Conservation (phyloP, 2,888 invertebrate species). For the Folsomia candida region DNA sequence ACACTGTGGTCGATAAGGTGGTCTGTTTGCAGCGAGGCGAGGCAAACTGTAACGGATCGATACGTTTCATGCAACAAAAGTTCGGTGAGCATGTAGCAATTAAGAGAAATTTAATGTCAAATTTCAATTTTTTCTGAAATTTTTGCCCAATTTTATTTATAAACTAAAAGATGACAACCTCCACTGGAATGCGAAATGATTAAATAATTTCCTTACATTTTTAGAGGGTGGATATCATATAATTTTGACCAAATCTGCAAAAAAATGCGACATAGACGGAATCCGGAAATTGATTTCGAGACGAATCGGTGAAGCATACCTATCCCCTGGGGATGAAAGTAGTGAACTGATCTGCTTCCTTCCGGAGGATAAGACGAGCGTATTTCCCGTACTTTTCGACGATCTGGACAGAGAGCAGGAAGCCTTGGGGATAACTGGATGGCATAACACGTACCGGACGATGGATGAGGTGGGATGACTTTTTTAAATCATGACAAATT, state of each 20-base stretch:
- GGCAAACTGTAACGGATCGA: constrained; percentile 25
- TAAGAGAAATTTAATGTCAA: background rate
- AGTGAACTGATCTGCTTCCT: constrained; percentile 59
- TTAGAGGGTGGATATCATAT: constrained; percentile 30
- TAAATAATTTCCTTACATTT: background rate
- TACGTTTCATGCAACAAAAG: constrained; percentile 28
- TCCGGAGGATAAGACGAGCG: constrained; percentile 60
- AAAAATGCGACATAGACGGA: background rate
- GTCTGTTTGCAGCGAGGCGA: constrained; percentile 26
- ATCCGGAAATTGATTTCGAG: constrained; percentile 9
- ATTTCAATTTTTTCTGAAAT: background rate
- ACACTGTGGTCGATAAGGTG: constrained; percentile 23
- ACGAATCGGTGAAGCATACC: constrained; percentile 6
- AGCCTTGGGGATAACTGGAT: constrained; percentile 66
- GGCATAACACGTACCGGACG: constrained; percentile 80
- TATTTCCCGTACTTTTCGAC: constrained; percentile 64
- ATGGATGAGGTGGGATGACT: constrained; percentile 73
- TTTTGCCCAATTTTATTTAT: background rate
- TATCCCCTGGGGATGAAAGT: constrained; percentile 41
- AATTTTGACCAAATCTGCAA: background rate
- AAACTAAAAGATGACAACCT: background rate
- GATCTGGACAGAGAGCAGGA: constrained; percentile 62
- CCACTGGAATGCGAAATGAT: too few relatives aligned
- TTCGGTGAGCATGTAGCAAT: constrained; percentile 23
- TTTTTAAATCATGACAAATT: too few relatives aligned